Conservation (phyloP, 2,888 invertebrate species). For the Petrolisthes cinctipes region DNA sequence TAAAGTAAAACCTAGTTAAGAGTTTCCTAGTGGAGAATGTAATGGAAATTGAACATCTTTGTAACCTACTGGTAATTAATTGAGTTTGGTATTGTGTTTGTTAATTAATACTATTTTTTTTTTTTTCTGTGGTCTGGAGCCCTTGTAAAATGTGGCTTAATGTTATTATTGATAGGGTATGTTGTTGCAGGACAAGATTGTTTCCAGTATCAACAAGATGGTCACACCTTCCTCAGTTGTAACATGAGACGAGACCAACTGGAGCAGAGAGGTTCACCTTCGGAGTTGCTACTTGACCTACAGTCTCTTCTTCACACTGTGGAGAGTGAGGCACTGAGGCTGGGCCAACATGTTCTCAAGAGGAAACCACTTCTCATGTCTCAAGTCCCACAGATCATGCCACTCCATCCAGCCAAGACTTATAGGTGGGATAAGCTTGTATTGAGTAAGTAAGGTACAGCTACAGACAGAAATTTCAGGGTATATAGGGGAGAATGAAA, state of each 20-base stretch:
- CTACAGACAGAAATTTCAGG: background rate
- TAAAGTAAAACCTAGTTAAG: too few relatives aligned
- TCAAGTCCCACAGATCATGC: slow-evolving; percentile 57
- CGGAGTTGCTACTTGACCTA: slow-evolving; percentile 65
- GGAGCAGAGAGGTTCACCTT: slow-evolving; percentile 62
- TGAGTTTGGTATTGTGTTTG: too few relatives aligned
- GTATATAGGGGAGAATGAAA: background rate
- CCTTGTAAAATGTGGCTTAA: too few relatives aligned
- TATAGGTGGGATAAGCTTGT: slow-evolving; percentile 35
- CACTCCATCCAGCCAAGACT: slow-evolving; percentile 53
- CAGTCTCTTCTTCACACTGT: slow-evolving; percentile 67
- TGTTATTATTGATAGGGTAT: too few relatives aligned
- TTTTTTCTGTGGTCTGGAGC: too few relatives aligned
- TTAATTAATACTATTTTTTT: too few relatives aligned
- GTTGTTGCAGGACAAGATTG: slow-evolving; percentile 66
- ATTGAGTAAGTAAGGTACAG: background rate
- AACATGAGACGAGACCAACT: slow-evolving; percentile 66
- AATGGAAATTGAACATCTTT: too few relatives aligned
- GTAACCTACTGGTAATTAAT: too few relatives aligned
- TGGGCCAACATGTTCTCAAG: slow-evolving; percentile 71
- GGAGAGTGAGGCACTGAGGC: slow-evolving; percentile 73
- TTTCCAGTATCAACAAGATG: slow-evolving; percentile 66
- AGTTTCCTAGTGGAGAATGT: too few relatives aligned
- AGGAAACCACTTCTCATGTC: slow-evolving; percentile 65
- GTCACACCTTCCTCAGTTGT: slow-evolving; percentile 66